Evolutionary conservation across 2,888 invertebrate species (phyloP).

Genomic region (Celastrina argiolus): DNA sequence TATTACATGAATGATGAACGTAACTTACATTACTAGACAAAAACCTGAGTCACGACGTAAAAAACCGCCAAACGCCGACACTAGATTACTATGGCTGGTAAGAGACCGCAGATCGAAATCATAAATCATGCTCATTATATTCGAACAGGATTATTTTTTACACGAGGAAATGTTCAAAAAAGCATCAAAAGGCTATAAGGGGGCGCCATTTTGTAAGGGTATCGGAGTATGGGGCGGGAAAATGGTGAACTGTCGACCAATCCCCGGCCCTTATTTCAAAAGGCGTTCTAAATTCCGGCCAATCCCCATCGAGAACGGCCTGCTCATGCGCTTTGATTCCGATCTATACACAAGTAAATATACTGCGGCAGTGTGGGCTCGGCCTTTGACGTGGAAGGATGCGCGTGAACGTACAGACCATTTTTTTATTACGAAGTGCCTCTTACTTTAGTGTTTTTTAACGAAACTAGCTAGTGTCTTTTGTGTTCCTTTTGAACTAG

Average conservation of each 20-base stretch:
- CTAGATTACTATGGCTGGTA: slow-evolving; percentile 62
- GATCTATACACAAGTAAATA: slow-evolving; percentile 73
- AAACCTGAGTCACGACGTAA: slow-evolving; percentile 54
- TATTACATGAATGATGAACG: slow-evolving; percentile 32
- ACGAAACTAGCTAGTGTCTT: slow-evolving; percentile 47
- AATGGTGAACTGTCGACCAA: slow-evolving; percentile 56
- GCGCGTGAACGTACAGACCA: slow-evolving; percentile 45
- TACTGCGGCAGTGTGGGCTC: slow-evolving; percentile 73
- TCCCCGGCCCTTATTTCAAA: slow-evolving; percentile 43
- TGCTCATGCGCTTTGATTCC: slow-evolving; percentile 70
- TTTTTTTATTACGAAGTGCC: slow-evolving; percentile 67
- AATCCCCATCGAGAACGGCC: slow-evolving; percentile 51
- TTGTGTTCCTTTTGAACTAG: slow-evolving; percentile 41
- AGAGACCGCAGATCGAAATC: slow-evolving; percentile 66
- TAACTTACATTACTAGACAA: slow-evolving; percentile 27
- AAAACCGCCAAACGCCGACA: slow-evolving; percentile 68
- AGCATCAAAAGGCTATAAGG: slow-evolving; percentile 73
- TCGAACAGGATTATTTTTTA: slow-evolving; percentile 77
- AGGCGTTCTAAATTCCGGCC: slow-evolving; percentile 62
- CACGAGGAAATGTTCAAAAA: slow-evolving; percentile 74
- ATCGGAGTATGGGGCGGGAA: slow-evolving; percentile 65
- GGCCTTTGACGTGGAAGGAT: slow-evolving; percentile 61
- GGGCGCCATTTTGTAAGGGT: slow-evolving; percentile 75
- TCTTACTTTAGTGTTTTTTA: slow-evolving; percentile 50
- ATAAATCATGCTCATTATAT: slow-evolving; percentile 78